A percentile compares a stretch with the other conserved stretches of the same genome.
These are phyloP conservation scores for Antechinus stuartii DNA, from an alignment of 2,113 vertebrate species.

Conservation along the genomic window DNA sequence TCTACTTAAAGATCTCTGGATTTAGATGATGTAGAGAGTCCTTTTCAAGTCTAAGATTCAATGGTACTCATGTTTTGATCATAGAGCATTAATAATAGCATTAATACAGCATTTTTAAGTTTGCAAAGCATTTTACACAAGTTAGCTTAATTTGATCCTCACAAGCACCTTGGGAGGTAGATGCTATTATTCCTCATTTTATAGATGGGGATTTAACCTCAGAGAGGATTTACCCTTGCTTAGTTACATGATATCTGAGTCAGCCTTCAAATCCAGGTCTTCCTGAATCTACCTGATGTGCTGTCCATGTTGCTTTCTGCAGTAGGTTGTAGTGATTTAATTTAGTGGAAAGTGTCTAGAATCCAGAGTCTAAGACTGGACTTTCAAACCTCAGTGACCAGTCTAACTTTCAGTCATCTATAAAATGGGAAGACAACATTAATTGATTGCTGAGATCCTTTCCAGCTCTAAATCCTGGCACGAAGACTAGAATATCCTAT, in stretches of 20 bases:
- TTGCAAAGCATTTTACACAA: background rate
- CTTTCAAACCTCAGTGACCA: background rate
- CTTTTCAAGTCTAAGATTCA: background rate
- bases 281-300: background rate
- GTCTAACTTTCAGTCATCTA: background rate
- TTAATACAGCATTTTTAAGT: background rate
- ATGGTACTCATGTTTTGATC: background rate
- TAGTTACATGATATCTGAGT: background rate
- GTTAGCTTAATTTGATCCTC: background rate
- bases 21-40: background rate
- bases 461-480: background rate
- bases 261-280: background rate
- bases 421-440: background rate
- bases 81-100: background rate
- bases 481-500: background rate
- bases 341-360: background rate
- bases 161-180: background rate
- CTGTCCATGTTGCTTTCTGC: background rate
- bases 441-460: background rate
- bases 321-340: background rate
- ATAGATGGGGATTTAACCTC: background rate
- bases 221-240: background rate
- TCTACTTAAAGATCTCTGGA: background rate
- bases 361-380: background rate
- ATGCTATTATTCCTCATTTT: background rate